Percentiles rank a stretch among this genome's conserved stretches.
These are phyloP conservation scores for Leucoraja erinaceus DNA, from an alignment of 2,113 vertebrate genomes.

Conservation along the genomic window DNA sequence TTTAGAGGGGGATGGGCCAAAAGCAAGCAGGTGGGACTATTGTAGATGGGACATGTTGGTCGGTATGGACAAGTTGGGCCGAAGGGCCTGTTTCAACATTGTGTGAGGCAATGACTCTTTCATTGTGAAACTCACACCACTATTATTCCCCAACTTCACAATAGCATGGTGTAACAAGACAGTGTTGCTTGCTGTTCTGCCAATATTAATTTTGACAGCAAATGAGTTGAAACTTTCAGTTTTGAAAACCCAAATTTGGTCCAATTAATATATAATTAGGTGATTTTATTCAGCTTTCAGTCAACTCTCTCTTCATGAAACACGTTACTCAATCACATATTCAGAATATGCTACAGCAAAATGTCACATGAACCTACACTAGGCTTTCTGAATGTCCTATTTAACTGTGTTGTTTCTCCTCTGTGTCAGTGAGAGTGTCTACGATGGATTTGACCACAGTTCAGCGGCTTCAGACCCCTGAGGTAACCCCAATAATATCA, in stretches of 20 bases:
- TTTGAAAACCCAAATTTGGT: not conserved
- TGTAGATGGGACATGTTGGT: too few relatives aligned
- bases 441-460: not conserved
- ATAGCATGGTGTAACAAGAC: not conserved
- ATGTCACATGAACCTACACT: not conserved
- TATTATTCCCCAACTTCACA: not conserved
- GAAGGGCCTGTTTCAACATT: too few relatives aligned
- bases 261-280: not conserved
- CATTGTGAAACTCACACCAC: not conserved
- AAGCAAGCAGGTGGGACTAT: too few relatives aligned
- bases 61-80: too few relatives aligned
- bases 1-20: too few relatives aligned
- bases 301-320: not conserved
- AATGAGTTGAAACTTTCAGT: not conserved
- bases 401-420: slow-evolving; percentile 12
- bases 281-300: not conserved
- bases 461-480: not conserved
- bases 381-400: not conserved
- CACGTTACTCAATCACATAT: not conserved
- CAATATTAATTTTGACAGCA: not conserved
- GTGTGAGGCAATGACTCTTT: too few relatives aligned
- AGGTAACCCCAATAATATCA: not conserved
- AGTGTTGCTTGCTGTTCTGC: not conserved
- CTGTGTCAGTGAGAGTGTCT: not conserved
- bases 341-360: not conserved